phyloP scores from a whole-genome alignment of 2,113 vertebrate genomes.

The Sula dactylatra region DNA sequence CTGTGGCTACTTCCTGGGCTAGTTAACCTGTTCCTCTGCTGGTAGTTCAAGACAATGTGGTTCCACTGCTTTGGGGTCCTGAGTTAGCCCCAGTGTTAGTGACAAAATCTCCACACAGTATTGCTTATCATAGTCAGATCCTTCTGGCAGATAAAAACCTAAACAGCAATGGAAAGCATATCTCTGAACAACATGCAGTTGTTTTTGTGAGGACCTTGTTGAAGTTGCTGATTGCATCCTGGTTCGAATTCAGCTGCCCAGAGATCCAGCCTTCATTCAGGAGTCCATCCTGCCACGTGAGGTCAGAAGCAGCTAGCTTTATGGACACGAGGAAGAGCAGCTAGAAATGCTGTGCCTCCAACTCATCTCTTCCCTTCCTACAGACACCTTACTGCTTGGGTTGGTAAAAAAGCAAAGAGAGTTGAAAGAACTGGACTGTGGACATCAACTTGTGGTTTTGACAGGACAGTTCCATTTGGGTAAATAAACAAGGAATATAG shows the following conservation, averaged over 20 bases:
- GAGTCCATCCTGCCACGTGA: rapidly evolving
- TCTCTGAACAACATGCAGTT: background rate
- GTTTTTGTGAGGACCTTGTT: background rate
- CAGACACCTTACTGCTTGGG: background rate
- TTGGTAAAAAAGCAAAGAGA: background rate
- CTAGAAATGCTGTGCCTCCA: background rate
- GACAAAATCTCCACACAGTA: background rate
- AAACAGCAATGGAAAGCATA: background rate
- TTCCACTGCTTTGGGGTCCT: background rate
- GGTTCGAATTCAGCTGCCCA: background rate
- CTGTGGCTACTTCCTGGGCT: background rate
- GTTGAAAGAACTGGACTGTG: background rate
- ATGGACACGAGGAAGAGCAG: background rate
- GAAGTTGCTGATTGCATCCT: background rate
- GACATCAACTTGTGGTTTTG: background rate
- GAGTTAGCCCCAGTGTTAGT: background rate
- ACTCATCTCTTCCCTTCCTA: background rate
- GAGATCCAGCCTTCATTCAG: background rate
- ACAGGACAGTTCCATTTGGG: background rate
- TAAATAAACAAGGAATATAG: background rate
- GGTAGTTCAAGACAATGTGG: background rate
- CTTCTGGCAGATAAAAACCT: background rate
- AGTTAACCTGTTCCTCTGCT: background rate
- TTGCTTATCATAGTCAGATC: background rate
- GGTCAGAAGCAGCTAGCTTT: background rate